Percentiles rank a stretch among this genome's conserved stretches.
Evolutionary conservation across 2,888 invertebrate species (phyloP).

Genomic region (Axea sp.): DNA sequence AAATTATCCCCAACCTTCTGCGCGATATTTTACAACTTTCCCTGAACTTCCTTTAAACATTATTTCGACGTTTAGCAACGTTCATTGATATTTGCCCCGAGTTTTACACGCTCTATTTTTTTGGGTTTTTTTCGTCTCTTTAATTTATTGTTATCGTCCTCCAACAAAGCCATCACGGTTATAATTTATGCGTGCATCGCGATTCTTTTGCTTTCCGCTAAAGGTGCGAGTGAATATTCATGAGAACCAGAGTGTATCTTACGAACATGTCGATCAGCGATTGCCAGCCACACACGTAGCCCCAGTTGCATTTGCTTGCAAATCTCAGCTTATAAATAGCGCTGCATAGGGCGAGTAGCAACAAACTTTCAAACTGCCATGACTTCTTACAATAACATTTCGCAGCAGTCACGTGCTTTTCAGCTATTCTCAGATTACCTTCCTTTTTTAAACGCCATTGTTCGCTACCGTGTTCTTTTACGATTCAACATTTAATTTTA

Average conservation of each 20-base stretch:
- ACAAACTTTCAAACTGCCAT: slow-evolving; percentile 77
- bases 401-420: slow-evolving; percentile 78
- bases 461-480: not conserved
- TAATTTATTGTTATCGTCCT: no score
- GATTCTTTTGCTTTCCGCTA: slow-evolving; percentile 13
- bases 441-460: slow-evolving; percentile 19
- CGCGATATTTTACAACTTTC: no score
- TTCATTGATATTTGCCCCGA: no score
- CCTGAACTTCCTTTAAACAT: no score
- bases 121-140: no score
- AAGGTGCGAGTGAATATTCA: slow-evolving; percentile 39
- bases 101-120: no score
- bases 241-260: slow-evolving; percentile 39
- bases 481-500: no score
- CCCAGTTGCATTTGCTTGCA: slow-evolving; percentile 65
- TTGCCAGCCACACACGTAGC: slow-evolving; percentile 71
- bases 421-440: slow-evolving; percentile 72
- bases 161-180: no score
- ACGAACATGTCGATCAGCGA: slow-evolving; percentile 60
- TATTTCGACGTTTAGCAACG: no score
- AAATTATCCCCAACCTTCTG: no score
- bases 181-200: not conserved
- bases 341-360: slow-evolving; percentile 67
- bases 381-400: slow-evolving; percentile 78
- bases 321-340: slow-evolving; percentile 75